A percentile compares a stretch with the other conserved stretches of the same genome.
Evolutionary conservation across 2,888 invertebrate genomes (phyloP).

Genomic region (Xylota segnis): DNA sequence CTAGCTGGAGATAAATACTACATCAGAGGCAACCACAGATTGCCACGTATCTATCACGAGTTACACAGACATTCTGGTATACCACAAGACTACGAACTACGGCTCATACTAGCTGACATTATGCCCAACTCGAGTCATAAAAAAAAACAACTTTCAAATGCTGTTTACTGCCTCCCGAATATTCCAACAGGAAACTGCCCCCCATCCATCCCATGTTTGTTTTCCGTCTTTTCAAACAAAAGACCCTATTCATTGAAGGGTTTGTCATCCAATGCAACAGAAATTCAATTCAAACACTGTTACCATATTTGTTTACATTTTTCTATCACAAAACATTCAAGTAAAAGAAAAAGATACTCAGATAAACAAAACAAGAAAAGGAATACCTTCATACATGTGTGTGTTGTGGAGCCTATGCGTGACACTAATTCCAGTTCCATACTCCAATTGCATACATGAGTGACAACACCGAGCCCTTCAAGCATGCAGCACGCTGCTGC

Average conservation of each 20-base stretch:
- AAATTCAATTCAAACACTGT: slow-evolving; percentile 47
- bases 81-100: no score
- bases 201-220: slow-evolving; percentile 48
- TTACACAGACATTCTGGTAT: no score
- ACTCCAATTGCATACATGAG: slow-evolving; percentile 75
- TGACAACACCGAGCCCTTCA: slow-evolving; percentile 73
- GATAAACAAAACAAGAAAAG: slow-evolving; percentile 43
- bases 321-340: slow-evolving; percentile 43
- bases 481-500: slow-evolving; percentile 68
- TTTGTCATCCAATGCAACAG: slow-evolving; percentile 39
- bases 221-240: slow-evolving; percentile 59
- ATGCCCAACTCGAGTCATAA: slow-evolving; percentile 9
- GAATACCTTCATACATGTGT: neutral
- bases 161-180: slow-evolving; percentile 23
- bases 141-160: neutral
- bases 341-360: slow-evolving; percentile 9
- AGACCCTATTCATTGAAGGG: slow-evolving; percentile 54
- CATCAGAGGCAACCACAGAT: no score
- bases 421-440: slow-evolving; percentile 71
- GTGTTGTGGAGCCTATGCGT: slow-evolving; percentile 58
- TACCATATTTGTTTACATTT: slow-evolving; percentile 70
- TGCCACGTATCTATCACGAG: no score
- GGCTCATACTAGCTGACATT: neutral
- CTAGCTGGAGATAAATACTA: no score
- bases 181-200: slow-evolving; percentile 65